Conservation (phyloP, 2,888 invertebrate species). For the Tiliacea aurago region DNA sequence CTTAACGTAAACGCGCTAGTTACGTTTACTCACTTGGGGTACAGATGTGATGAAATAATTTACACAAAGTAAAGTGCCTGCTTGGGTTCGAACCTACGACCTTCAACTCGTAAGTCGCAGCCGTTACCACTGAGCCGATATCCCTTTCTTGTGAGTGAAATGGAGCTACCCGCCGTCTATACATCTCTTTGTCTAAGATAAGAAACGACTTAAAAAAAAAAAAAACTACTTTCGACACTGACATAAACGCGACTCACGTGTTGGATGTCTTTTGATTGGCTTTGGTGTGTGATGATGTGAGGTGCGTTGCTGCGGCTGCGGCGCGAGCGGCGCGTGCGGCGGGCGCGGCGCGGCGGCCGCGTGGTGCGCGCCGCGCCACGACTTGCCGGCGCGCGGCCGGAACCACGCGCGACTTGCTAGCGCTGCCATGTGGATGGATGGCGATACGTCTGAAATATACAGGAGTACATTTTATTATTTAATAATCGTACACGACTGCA, state of each 20-base stretch:
- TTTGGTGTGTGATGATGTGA: conserved; percentile 43
- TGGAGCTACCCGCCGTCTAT: no score
- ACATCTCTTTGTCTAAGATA: no score
- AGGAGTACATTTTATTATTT: neutral
- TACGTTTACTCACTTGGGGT: no score
- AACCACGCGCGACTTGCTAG: conserved; percentile 94
- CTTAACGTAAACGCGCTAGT: no score
- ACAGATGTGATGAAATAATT: no score
- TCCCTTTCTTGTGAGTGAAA: no score
- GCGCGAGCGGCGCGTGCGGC: conserved; percentile 28
- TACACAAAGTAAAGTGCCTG: no score
- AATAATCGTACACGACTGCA: neutral
- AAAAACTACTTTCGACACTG: neutral
- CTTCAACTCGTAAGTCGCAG: no score
- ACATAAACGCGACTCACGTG: conserved; percentile 67
- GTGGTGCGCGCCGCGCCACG: conserved; percentile 56
- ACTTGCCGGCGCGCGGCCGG: conserved; percentile 91
- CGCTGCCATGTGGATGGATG: conserved; percentile 93
- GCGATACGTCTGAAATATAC: conserved; percentile 90
- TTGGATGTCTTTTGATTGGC: conserved; percentile 61
- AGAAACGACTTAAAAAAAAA: no score
- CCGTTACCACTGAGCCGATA: no score
- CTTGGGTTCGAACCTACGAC: no score
- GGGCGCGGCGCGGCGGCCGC: conserved; percentile 29
- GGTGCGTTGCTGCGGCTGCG: conserved; percentile 7